Percentiles rank a stretch among this genome's conserved stretches.
Conservation (phyloP, 2,797 vertebrate genomes). For the Xenops minutus region DNA sequence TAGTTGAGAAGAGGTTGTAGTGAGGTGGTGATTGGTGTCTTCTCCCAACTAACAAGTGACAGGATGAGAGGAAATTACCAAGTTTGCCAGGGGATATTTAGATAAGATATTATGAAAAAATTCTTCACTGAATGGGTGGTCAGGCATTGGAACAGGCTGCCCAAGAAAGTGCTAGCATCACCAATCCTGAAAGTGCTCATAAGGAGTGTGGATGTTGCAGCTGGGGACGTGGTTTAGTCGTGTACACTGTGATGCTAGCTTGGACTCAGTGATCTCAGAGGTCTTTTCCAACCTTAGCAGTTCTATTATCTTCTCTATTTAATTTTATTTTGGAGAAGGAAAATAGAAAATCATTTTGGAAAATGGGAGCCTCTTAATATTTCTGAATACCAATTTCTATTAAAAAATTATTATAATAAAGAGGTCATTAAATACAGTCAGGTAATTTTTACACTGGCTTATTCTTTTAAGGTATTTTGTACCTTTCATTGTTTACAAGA, state of each 20-base stretch:
- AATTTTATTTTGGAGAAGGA: not conserved
- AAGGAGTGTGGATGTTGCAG: not conserved
- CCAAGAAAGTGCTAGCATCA: not conserved
- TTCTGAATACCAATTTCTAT: not conserved
- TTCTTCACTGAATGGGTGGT: not conserved
- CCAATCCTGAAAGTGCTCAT: not conserved
- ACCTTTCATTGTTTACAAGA: not conserved
- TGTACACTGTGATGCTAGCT: accelerated
- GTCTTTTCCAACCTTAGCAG: not conserved
- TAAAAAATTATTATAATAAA: not conserved
- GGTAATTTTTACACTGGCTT: not conserved
- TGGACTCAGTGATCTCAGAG: accelerated
- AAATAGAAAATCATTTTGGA: not conserved
- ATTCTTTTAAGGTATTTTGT: not conserved
- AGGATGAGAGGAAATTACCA: not conserved
- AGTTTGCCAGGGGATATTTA: not conserved
- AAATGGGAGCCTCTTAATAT: not conserved
- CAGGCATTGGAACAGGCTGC: not conserved
- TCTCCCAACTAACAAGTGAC: too few relatives aligned
- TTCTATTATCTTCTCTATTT: not conserved
- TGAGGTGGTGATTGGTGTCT: not conserved
- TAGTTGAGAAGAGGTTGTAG: not conserved
- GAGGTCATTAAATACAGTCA: not conserved
- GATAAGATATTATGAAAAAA: not conserved
- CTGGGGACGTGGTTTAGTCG: not conserved